phyloP scores from a whole-genome alignment of 2,888 invertebrate species.

The Acleris sparsana region DNA sequence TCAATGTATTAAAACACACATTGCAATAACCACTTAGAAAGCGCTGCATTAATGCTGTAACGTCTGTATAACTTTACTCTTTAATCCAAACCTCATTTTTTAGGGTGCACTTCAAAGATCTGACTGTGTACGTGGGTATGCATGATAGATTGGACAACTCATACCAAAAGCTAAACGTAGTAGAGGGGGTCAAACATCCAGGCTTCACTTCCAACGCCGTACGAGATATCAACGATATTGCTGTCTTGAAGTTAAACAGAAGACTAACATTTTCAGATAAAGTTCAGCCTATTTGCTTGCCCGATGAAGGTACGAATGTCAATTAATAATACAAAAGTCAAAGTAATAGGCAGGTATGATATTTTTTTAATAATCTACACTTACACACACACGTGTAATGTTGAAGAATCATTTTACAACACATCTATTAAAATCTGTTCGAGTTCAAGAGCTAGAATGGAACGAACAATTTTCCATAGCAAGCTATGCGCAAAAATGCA shows the following conservation, averaged over 20 bases:
- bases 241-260: slow-evolving; percentile 75
- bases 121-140: slow-evolving; percentile 77
- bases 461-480: no score
- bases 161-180: slow-evolving; percentile 54
- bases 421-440: no score
- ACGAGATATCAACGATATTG: slow-evolving; percentile 84
- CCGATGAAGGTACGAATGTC: slow-evolving; percentile 53
- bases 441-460: no score
- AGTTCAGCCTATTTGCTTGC: slow-evolving; percentile 81
- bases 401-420: no score
- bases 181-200: slow-evolving; percentile 72
- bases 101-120: slow-evolving; percentile 67
- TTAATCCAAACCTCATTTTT: slow-evolving; percentile 14
- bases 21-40: no score
- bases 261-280: slow-evolving; percentile 70
- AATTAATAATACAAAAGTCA: background rate
- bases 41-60: no score
- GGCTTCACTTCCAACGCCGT: slow-evolving; percentile 79
- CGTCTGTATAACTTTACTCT: no score
- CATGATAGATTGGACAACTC: slow-evolving; percentile 73
- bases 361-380: no score
- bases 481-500: no score
- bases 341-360: no score
- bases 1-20: no score
- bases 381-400: no score